phyloP scores from a whole-genome alignment of 2,797 vertebrate species.

The Hylomyscus alleni region DNA sequence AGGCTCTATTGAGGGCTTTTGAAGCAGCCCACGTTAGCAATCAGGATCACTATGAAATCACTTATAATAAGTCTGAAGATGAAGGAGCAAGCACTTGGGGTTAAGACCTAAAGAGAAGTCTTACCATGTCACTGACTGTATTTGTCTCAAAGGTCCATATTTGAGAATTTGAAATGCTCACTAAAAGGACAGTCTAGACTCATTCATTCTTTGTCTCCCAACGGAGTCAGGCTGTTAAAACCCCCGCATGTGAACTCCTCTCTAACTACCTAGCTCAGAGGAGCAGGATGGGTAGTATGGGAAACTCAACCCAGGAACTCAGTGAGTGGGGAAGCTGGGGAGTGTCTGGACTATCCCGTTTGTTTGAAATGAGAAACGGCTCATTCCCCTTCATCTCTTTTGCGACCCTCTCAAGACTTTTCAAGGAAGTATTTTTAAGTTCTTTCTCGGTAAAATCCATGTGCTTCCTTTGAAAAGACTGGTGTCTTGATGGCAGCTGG shows the following conservation, averaged over 20 bases:
- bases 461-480: neutral
- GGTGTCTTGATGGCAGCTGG: neutral
- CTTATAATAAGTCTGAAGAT: slow-evolving; percentile 19
- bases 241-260: neutral
- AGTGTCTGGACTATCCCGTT: neutral
- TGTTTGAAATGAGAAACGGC: slow-evolving; percentile 48
- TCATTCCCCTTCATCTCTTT: slow-evolving; percentile 3
- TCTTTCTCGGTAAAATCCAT: slow-evolving; percentile 20
- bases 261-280: neutral
- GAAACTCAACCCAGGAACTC: neutral
- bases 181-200: neutral
- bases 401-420: slow-evolving; percentile 3
- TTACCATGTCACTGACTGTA: neutral
- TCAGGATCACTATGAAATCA: neutral
- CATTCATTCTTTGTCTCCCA: neutral
- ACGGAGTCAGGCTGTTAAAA: neutral
- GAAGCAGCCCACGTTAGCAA: neutral
- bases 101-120: neutral
- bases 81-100: neutral
- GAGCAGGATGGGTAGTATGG: neutral
- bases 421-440: slow-evolving; percentile 43
- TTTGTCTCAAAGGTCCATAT: neutral
- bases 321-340: neutral
- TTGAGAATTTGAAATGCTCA: slow-evolving; percentile 1
- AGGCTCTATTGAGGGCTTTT: neutral